Conservation (phyloP, 1,140 invertebrate genomes). For the Macrostomum lignano region DNA sequence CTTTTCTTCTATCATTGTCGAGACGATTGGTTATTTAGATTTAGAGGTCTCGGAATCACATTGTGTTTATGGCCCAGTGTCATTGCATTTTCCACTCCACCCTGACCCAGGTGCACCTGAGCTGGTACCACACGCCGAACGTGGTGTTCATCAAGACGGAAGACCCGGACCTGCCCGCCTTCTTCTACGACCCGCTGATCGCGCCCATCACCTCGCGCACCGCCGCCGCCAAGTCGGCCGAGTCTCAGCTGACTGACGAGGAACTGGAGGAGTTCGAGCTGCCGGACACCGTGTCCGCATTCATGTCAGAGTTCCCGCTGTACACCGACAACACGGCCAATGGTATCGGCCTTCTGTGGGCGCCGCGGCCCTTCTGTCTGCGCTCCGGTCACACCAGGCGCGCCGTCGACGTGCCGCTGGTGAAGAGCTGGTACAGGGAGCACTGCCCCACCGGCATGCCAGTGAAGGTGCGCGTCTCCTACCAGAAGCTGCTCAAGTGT, state of each 20-base stretch:
- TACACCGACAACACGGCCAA: conserved; percentile 97
- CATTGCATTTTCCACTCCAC: too few species aligned
- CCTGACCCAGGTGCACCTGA: conserved; percentile 2
- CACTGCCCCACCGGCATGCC: conserved; percentile 92
- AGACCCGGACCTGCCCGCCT: conserved; percentile 96
- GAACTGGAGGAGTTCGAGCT: conserved; percentile 55
- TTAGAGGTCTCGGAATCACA: too few species aligned
- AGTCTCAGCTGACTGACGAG: too few species aligned
- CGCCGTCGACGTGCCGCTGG: conserved; percentile 79
- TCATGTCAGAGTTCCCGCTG: conserved; percentile 68
- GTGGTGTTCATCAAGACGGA: conserved; percentile 98
- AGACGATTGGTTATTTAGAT: too few species aligned
- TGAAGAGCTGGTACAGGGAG: conserved; percentile 77
- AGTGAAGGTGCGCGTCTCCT: conserved; percentile 92
- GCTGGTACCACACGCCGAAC: conserved; percentile 74
- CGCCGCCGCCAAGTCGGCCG: conserved; percentile 41
- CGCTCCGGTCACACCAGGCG: conserved; percentile 50
- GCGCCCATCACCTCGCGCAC: conserved; percentile 90
- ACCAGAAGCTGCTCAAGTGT: conserved; percentile 91
- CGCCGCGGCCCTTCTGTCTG: conserved; percentile 80
- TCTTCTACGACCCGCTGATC: conserved; percentile 96
- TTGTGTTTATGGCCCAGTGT: too few species aligned
- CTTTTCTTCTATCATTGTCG: too few species aligned
- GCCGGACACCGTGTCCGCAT: conserved; percentile 58
- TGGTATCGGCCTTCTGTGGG: conserved; percentile 90